These are phyloP conservation scores for Philantomba maxwellii DNA, from an alignment of 2,113 vertebrate genomes.

Conservation along the genomic window DNA sequence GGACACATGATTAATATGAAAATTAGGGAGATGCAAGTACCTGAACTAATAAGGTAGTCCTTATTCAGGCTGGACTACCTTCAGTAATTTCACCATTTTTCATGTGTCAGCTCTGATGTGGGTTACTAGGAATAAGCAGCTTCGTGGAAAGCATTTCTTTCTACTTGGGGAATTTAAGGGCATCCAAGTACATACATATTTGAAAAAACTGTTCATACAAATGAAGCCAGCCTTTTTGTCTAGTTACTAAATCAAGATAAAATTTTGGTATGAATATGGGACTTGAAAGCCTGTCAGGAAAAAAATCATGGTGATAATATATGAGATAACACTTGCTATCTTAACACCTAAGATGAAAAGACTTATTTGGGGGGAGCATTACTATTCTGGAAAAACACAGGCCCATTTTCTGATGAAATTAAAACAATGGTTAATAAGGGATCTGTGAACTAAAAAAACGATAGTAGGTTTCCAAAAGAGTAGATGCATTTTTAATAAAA, in stretches of 20 bases:
- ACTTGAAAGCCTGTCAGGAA: slow-evolving; percentile 74
- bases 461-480: slow-evolving; percentile 3
- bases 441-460: background rate
- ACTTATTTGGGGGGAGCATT: slow-evolving; percentile 43
- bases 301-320: slow-evolving; percentile 59
- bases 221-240: slow-evolving; percentile 72
- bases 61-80: slow-evolving; percentile 93
- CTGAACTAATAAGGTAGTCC: slow-evolving; percentile 98
- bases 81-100: slow-evolving; percentile 98
- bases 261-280: slow-evolving; percentile 68
- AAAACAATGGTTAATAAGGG: slow-evolving; percentile 36
- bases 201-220: slow-evolving; percentile 77
- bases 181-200: slow-evolving; percentile 80
- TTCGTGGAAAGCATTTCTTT: slow-evolving; percentile 80
- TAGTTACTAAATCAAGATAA: slow-evolving; percentile 79
- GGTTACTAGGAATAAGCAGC: slow-evolving; percentile 84
- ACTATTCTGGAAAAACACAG: slow-evolving; percentile 16
- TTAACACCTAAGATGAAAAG: slow-evolving; percentile 58
- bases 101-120: slow-evolving; percentile 94
- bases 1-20: slow-evolving; percentile 97
- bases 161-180: slow-evolving; percentile 85
- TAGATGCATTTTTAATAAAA: slow-evolving; percentile 20
- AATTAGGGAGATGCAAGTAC: slow-evolving; percentile 96
- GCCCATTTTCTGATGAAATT: slow-evolving; percentile 44
- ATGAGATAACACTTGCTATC: slow-evolving; percentile 52